These are phyloP conservation scores for Dipus sagitta DNA, from an alignment of 2,797 vertebrate species.

Conservation along the genomic window DNA sequence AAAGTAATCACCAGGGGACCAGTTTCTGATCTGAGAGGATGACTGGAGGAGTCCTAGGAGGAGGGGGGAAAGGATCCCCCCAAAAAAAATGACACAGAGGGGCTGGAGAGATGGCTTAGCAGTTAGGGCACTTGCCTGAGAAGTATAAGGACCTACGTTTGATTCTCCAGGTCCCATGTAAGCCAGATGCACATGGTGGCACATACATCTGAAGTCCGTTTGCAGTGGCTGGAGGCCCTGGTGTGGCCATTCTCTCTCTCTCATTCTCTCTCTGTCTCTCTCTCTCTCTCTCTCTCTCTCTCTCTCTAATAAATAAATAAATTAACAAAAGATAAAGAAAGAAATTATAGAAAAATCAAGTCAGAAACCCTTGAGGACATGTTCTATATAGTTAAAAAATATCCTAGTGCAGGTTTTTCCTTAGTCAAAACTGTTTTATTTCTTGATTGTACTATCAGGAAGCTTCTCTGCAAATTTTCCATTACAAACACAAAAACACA, in stretches of 20 bases:
- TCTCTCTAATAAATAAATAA: no score
- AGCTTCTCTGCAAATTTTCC: slow-evolving; percentile 24
- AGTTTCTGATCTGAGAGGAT: neutral
- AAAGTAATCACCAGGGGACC: neutral
- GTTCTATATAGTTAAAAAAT: slow-evolving; percentile 61
- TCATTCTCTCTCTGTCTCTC: no score
- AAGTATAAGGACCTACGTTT: no score
- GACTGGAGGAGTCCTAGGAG: neutral
- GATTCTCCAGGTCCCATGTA: no score
- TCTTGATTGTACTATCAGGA: slow-evolving; percentile 51
- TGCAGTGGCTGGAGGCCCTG: no score
- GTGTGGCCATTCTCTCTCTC: no score
- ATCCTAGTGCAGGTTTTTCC: slow-evolving; percentile 15
- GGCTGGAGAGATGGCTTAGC: no score
- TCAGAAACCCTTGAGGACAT: neutral
- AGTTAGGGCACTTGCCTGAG: no score
- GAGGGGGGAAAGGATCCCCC: neutral
- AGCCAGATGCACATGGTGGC: no score
- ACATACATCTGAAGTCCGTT: no score
- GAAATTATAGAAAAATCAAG: neutral
- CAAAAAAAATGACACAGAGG: slow-evolving; percentile 20
- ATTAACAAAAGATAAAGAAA: no score
- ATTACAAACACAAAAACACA: slow-evolving; percentile 11
- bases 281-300: no score
- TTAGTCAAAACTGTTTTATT: slow-evolving; percentile 58